These are phyloP conservation scores for Alviniconcha marisindica DNA, from an alignment of 1,140 invertebrate genomes.

Conservation along the genomic window DNA sequence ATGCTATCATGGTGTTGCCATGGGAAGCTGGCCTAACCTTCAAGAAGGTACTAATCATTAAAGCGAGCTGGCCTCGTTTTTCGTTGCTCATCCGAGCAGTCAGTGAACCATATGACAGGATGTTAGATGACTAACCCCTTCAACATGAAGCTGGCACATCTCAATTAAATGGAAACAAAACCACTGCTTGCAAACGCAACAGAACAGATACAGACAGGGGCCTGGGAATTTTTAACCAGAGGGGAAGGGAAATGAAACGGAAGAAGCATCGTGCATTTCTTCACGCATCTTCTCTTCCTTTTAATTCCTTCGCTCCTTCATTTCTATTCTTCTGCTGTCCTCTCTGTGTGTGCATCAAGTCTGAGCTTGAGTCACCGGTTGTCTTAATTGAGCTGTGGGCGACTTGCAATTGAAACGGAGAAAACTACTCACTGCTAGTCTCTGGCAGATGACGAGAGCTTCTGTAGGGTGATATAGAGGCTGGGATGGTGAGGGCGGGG, in stretches of 20 bases:
- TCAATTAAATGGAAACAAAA: background rate
- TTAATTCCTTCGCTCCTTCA: background rate
- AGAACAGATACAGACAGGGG: background rate
- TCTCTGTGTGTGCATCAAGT: background rate
- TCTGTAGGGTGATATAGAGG: too few species aligned
- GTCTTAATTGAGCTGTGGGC: background rate
- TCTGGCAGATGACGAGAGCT: background rate
- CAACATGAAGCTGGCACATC: background rate
- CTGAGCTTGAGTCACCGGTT: background rate
- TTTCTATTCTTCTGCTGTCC: background rate
- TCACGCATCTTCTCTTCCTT: background rate
- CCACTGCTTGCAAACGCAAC: constrained; percentile 13
- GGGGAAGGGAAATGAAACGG: background rate
- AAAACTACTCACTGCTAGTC: background rate
- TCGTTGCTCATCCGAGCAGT: background rate
- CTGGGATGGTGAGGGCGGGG: background rate
- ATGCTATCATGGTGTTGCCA: too few species aligned
- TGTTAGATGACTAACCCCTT: background rate
- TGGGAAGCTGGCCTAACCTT: too few species aligned
- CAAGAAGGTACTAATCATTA: too few species aligned
- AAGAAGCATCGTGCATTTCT: background rate
- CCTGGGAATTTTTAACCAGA: too few species aligned
- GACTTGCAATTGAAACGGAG: background rate
- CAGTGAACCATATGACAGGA: too few species aligned
- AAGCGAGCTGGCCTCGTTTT: too few species aligned